Evolutionary conservation across 1,140 invertebrate genomes (phyloP).

Genomic region (Xylocopa sonorina): DNA sequence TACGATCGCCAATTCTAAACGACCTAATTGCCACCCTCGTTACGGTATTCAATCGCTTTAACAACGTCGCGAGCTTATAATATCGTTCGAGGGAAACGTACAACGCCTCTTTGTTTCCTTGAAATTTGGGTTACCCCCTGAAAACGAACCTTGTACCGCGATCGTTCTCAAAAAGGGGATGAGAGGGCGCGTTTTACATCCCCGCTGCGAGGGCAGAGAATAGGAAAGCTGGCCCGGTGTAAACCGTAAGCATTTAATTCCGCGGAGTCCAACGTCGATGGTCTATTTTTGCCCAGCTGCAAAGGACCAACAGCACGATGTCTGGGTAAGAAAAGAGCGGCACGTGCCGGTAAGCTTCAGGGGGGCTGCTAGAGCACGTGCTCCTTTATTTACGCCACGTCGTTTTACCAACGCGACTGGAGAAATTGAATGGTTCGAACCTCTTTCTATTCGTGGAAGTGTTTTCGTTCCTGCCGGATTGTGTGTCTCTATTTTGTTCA

Average conservation of each 20-base stretch:
- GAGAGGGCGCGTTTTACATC: conserved; percentile 1
- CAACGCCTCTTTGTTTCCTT: neutral
- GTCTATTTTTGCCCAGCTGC: conserved; percentile 38
- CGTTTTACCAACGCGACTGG: conserved; percentile 38
- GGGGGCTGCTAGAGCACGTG: conserved; percentile 60
- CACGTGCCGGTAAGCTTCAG: conserved; percentile 55
- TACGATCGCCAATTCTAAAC: neutral
- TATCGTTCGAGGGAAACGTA: neutral
- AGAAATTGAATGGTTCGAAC: conserved; percentile 19
- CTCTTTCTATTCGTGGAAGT: no score
- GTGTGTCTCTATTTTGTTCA: neutral
- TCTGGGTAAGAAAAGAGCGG: conserved; percentile 61
- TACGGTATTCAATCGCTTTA: neutral
- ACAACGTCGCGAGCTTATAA: no score
- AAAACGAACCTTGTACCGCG: neutral
- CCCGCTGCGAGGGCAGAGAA: conserved; percentile 3
- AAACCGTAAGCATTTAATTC: conserved; percentile 25
- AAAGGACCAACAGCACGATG: conserved; percentile 58
- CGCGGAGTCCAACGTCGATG: conserved; percentile 10
- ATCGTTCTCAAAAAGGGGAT: neutral
- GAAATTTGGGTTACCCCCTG: neutral
- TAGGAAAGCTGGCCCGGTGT: neutral
- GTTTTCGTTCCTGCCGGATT: no score
- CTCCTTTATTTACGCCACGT: conserved; percentile 45
- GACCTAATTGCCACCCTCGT: neutral